A percentile compares a stretch with the other conserved stretches of the same genome.
Evolutionary conservation across 2,113 vertebrate genomes (phyloP).

Genomic region (Craseonycteris thonglongyai): DNA sequence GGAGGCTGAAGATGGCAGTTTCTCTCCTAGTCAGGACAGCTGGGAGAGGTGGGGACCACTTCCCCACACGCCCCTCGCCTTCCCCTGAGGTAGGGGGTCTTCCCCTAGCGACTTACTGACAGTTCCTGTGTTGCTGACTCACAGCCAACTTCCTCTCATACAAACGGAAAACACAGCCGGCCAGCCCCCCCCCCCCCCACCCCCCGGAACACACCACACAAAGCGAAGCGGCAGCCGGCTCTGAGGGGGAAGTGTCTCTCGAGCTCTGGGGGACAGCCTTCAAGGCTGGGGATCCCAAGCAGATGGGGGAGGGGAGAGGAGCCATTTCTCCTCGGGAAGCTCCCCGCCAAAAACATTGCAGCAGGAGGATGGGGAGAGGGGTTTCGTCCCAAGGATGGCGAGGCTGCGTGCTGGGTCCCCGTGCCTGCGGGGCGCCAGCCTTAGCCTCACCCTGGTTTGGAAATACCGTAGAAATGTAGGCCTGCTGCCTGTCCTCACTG

Average conservation of each 20-base stretch:
- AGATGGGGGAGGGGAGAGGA: neutral
- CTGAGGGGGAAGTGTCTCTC: slow-evolving; percentile 27
- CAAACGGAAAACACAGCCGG: slow-evolving; percentile 45
- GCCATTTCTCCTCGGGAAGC: neutral
- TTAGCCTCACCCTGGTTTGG: neutral
- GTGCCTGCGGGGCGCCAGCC: neutral
- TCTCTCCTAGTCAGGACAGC: neutral
- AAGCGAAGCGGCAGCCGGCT: neutral
- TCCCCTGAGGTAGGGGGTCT: slow-evolving; percentile 47
- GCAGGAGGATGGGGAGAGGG: neutral
- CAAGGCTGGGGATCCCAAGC: neutral
- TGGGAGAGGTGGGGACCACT: neutral
- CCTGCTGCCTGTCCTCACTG: neutral
- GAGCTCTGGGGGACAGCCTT: neutral
- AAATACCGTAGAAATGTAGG: neutral
- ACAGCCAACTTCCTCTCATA: slow-evolving; percentile 40
- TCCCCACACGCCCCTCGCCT: neutral
- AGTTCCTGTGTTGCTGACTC: neutral
- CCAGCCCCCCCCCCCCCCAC: neutral
- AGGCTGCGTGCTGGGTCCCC: neutral
- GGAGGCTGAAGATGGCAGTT: neutral
- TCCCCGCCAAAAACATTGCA: too few relatives aligned
- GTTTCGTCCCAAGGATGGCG: neutral
- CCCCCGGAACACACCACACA: neutral
- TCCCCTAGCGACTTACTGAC: slow-evolving; percentile 19